Evolutionary conservation across 2,797 vertebrate species (phyloP).

Genomic region (Artibeus lituratus): DNA sequence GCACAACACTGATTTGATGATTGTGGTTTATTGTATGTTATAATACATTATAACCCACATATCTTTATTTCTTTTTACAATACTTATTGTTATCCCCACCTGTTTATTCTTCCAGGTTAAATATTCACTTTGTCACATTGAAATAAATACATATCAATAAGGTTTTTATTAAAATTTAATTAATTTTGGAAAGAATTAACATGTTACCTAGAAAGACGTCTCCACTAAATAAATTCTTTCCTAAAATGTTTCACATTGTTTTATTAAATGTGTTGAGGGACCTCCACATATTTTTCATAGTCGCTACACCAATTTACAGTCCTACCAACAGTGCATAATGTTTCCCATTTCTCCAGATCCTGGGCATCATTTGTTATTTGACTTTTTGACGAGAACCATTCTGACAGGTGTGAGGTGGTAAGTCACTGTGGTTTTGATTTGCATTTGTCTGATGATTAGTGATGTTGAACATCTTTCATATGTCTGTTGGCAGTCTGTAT

Average conservation of each 20-base stretch:
- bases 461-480: not conserved
- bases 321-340: not conserved
- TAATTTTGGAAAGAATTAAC: not conserved
- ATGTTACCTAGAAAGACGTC: not conserved
- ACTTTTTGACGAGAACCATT: not conserved
- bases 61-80: slow-evolving; percentile 20
- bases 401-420: not conserved
- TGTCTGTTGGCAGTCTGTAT: not conserved
- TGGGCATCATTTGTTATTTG: not conserved
- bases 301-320: not conserved
- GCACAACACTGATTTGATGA: not conserved
- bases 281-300: not conserved
- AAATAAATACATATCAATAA: slow-evolving; percentile 32
- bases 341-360: not conserved
- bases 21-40: not conserved
- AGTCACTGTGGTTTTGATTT: not conserved
- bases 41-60: not conserved
- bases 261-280: not conserved
- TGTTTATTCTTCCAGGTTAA: slow-evolving; percentile 23
- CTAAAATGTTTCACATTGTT: slow-evolving; percentile 33
- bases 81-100: not conserved
- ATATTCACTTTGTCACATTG: not conserved
- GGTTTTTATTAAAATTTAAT: slow-evolving; percentile 25
- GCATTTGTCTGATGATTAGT: not conserved
- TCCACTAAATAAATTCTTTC: not conserved